Conservation (phyloP, 2,888 invertebrate species). For the Peribatodes rhomboidaria region DNA sequence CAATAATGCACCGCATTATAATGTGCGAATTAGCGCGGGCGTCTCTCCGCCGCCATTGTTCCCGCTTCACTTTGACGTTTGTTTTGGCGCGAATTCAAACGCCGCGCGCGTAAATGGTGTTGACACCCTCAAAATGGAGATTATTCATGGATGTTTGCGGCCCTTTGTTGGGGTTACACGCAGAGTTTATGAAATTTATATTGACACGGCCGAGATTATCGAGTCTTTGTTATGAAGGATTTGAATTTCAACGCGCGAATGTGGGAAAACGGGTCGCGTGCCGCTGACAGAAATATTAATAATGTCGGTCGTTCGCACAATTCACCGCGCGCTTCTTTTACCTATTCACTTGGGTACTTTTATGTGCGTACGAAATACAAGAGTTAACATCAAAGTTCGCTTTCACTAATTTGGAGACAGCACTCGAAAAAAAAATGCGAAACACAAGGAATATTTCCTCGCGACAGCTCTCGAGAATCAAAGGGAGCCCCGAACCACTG, state of each 20-base stretch:
- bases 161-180: constrained; percentile 76
- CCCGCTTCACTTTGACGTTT: constrained; percentile 72
- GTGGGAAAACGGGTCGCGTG: constrained; percentile 75
- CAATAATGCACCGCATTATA: constrained; percentile 71
- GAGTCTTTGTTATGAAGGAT: constrained; percentile 80
- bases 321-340: background rate
- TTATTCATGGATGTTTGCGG: constrained; percentile 84
- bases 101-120: constrained; percentile 70
- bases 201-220: constrained; percentile 82
- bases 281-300: constrained; percentile 78
- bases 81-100: constrained; percentile 76
- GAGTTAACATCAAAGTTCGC: constrained; percentile 54
- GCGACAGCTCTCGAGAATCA: constrained; percentile 66
- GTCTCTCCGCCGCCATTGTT: constrained; percentile 69
- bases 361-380: constrained; percentile 19
- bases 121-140: constrained; percentile 84
- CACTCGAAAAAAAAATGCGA: constrained; percentile 65
- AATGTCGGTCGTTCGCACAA: constrained; percentile 52
- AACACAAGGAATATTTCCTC: constrained; percentile 62
- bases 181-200: constrained; percentile 83
- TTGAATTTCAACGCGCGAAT: constrained; percentile 71
- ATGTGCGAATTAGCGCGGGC: constrained; percentile 67
- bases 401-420: constrained; percentile 73
- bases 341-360: background rate
- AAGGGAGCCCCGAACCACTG: constrained; percentile 68